Percentiles rank a stretch among this genome's conserved stretches.
Evolutionary conservation across 2,113 vertebrate species (phyloP).

Genomic region (Pithys albifrons): DNA sequence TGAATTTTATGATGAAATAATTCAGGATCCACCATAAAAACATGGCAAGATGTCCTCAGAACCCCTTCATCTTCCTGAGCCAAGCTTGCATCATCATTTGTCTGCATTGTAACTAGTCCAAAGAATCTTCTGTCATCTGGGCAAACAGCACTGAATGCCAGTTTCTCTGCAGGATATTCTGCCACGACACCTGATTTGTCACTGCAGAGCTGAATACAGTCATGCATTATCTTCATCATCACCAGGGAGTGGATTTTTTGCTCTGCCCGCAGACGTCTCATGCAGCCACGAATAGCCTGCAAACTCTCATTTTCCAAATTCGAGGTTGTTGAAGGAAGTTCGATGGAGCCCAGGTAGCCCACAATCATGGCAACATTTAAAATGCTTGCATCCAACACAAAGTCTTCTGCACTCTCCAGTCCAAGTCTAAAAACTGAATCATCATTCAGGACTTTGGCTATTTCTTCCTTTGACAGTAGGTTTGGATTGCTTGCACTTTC

Average conservation of each 20-base stretch:
- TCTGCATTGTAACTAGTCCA: slow-evolving; percentile 96
- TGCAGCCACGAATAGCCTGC: slow-evolving; percentile 95
- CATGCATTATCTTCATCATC: slow-evolving; percentile 93
- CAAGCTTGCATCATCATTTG: slow-evolving; percentile 77
- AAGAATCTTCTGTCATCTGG: slow-evolving; percentile 94
- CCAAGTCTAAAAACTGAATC: slow-evolving; percentile 82
- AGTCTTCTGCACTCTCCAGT: slow-evolving; percentile 76
- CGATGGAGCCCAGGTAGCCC: slow-evolving; percentile 95
- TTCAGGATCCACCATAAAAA: slow-evolving; percentile 97
- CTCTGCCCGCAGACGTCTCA: slow-evolving; percentile 93
- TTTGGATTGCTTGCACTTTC: slow-evolving; percentile 69
- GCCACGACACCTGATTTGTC: slow-evolving; percentile 86
- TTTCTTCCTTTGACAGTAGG: slow-evolving; percentile 83
- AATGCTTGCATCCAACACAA: slow-evolving; percentile 85
- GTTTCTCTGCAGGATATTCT: slow-evolving; percentile 93
- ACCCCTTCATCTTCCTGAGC: slow-evolving; percentile 82
- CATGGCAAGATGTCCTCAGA: slow-evolving; percentile 94
- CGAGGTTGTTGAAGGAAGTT: slow-evolving; percentile 87
- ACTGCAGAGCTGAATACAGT: slow-evolving; percentile 88
- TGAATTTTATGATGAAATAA: slow-evolving; percentile 93
- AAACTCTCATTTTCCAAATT: slow-evolving; percentile 92
- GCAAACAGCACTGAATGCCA: slow-evolving; percentile 96
- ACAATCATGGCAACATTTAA: slow-evolving; percentile 96
- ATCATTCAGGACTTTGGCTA: slow-evolving; percentile 75
- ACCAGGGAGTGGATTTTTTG: slow-evolving; percentile 96